These are phyloP conservation scores for Cryptus armator DNA, from an alignment of 2,888 invertebrate genomes.

Conservation along the genomic window DNA sequence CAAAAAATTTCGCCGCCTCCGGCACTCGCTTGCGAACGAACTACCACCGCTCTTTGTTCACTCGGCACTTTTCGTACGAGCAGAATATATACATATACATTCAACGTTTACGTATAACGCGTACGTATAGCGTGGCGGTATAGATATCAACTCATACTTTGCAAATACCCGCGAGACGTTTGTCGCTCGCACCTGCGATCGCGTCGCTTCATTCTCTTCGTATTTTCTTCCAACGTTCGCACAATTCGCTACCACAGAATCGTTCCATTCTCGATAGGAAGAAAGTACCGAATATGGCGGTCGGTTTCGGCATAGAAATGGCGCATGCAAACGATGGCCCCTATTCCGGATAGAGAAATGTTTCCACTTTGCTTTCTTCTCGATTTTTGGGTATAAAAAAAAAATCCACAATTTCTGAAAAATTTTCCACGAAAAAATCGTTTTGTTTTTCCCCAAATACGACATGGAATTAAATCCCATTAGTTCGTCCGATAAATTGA, in stretches of 20 bases:
- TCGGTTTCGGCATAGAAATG: background rate
- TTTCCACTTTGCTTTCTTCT: background rate
- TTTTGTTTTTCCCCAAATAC: too few species aligned
- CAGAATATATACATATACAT: background rate
- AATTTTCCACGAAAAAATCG: background rate
- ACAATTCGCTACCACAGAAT: background rate
- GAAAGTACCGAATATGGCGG: background rate
- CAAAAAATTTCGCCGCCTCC: slow-evolving; percentile 38
- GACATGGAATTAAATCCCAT: too few species aligned
- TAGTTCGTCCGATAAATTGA: too few species aligned
- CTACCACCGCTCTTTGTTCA: slow-evolving; percentile 31
- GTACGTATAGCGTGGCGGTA: slow-evolving; percentile 1
- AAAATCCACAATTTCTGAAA: background rate
- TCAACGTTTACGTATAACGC: background rate
- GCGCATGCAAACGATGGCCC: background rate
- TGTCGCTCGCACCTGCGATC: slow-evolving; percentile 33
- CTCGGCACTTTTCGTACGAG: slow-evolving; percentile 11
- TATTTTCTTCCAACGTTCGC: background rate
- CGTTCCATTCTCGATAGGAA: slow-evolving; percentile 19
- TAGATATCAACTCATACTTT: background rate
- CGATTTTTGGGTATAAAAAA: background rate
- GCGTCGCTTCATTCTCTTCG: slow-evolving; percentile 17
- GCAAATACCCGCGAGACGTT: slow-evolving; percentile 18
- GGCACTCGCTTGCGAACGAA: slow-evolving; percentile 31
- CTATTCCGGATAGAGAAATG: background rate